phyloP scores from a whole-genome alignment of 1,140 invertebrate species.

The Drusus annulatus region DNA sequence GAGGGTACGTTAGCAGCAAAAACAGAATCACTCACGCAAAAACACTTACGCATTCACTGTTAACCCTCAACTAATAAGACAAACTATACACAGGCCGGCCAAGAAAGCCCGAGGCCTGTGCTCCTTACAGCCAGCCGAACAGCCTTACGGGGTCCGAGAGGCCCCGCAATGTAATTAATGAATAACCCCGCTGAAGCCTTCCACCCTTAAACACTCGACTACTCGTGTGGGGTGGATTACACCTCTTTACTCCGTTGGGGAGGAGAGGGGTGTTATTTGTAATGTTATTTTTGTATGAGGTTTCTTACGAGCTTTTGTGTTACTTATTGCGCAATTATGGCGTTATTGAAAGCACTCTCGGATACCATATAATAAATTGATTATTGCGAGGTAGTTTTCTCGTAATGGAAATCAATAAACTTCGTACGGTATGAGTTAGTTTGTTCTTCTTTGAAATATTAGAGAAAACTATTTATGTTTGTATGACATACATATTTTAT shows the following conservation, averaged over 20 bases:
- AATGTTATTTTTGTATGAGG: conserved; percentile 35
- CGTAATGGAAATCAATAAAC: too few species aligned
- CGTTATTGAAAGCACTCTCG: too few species aligned
- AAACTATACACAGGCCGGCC: conserved; percentile 47
- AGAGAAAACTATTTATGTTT: background rate
- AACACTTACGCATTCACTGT: conserved; percentile 53
- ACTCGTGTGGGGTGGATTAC: conserved; percentile 25
- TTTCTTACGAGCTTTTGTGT: conserved; percentile 27
- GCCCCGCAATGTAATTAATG: conserved; percentile 55
- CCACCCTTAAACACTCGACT: conserved; percentile 6
- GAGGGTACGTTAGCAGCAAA: conserved; percentile 47
- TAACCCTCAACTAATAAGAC: conserved; percentile 49
- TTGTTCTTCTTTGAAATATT: too few species aligned
- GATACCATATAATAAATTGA: too few species aligned
- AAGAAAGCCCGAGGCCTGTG: conserved; percentile 52
- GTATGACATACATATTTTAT: too few species aligned
- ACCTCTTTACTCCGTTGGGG: background rate
- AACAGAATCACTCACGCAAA: conserved; percentile 56
- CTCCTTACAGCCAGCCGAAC: conserved; percentile 11
- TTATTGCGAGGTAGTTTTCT: too few species aligned
- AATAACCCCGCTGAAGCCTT: conserved; percentile 53
- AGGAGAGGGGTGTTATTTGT: conserved; percentile 37
- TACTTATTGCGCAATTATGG: conserved; percentile 23
- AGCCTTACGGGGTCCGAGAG: conserved; percentile 29
- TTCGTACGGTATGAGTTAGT: too few species aligned